phyloP scores from a whole-genome alignment of 2,113 vertebrate species.

The Dicaeum eximium region DNA sequence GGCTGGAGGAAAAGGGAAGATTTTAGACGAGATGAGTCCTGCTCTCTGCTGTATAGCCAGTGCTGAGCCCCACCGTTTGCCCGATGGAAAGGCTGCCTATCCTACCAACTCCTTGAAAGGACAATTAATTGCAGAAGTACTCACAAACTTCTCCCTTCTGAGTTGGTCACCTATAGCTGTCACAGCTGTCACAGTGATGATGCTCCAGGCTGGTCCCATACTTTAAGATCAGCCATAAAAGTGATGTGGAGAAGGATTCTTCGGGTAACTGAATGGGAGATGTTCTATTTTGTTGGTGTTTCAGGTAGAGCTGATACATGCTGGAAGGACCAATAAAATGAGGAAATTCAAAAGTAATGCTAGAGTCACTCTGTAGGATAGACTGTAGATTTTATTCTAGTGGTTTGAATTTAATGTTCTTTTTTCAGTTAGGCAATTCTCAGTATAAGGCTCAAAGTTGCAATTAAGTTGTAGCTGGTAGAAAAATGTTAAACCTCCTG shows the following conservation, averaged over 20 bases:
- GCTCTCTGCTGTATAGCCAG: background rate
- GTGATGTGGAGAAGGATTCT: background rate
- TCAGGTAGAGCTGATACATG: background rate
- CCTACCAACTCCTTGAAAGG: background rate
- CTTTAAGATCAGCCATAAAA: background rate
- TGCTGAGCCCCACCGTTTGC: background rate
- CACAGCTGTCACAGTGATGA: background rate
- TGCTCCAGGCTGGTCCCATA: background rate
- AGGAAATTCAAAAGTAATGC: background rate
- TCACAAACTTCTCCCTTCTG: background rate
- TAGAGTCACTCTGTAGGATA: background rate
- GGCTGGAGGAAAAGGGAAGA: background rate
- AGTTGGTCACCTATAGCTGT: background rate
- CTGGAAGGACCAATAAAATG: background rate
- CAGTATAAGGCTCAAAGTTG: background rate
- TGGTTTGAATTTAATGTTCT: background rate
- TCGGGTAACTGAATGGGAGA: background rate
- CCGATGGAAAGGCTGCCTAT: background rate
- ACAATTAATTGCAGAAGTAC: background rate
- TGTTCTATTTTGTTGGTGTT: background rate
- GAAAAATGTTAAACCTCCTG: constrained; percentile 1
- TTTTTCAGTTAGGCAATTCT: background rate
- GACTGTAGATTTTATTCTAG: background rate
- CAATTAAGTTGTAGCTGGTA: background rate
- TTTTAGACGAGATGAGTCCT: background rate